phyloP scores from a whole-genome alignment of 2,797 vertebrate genomes.

The Enteromius trimaculatus region DNA sequence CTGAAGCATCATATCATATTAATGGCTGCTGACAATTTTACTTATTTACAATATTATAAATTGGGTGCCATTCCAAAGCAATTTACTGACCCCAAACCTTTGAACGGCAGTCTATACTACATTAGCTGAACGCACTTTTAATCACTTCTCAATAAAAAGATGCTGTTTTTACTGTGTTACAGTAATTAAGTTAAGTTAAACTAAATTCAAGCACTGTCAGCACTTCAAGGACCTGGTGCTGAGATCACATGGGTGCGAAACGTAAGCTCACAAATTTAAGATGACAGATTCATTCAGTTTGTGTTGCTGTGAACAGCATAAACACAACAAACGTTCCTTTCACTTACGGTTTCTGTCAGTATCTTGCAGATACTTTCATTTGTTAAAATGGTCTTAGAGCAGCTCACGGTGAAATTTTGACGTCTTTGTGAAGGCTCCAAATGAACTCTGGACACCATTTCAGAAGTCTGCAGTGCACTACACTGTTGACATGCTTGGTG shows the following conservation, averaged over 20 bases:
- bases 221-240: neutral
- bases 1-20: too few relatives aligned
- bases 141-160: neutral
- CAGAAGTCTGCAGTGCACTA: neutral
- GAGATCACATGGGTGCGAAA: constrained; percentile 6
- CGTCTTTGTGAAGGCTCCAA: neutral
- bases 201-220: neutral
- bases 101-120: neutral
- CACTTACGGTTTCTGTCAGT: neutral
- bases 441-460: neutral
- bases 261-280: neutral
- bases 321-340: constrained; percentile 12
- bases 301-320: neutral
- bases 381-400: neutral
- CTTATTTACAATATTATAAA: too few relatives aligned
- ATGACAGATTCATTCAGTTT: constrained; percentile 7
- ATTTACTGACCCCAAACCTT: neutral
- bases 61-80: neutral
- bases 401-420: neutral
- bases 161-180: neutral
- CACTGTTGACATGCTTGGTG: neutral
- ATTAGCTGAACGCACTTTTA: neutral
- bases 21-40: too few relatives aligned
- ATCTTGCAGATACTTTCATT: neutral
- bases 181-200: neutral